Base-by-base conservation (phyloP, 2,113 vertebrate genomes). In the Odontesthes bonariensis region DNA sequence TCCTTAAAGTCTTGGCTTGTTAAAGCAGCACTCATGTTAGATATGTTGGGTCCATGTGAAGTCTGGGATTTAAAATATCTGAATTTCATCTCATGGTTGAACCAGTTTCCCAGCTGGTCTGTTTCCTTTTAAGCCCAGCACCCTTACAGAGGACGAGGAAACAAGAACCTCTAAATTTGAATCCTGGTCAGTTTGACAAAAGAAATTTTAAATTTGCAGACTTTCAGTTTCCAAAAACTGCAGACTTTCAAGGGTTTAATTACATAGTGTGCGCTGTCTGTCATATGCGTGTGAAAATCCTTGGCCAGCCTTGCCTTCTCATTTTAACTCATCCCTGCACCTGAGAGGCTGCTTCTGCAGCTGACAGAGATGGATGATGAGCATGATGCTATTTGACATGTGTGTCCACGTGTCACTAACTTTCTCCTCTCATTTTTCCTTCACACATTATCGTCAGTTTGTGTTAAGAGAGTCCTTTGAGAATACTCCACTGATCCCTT, bases 361-460 rank as follows among this genome's bases (percentile, higher is more conserved):
- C 11, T 1, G 32, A 42, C 33, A 33, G 58, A 52, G 82, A 68
- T 12, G 20, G 79, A 85, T 73, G 79, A 59, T 63, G 51, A 67
- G 16, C 67, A 68, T 75, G 71, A 86, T 72, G n/a, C 6, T 57
- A 14, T 79, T 1, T 65, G 73, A 75, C 60, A 52, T 20, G 46
- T 62, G 51, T 55, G 47, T 42, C 49, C 22, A 44, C 40, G 67
- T 33, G 60, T 52, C 23, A 10, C 59, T 38, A 89, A 87, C 71
- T 85, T 84, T 79, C 69, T 38, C 46, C 1, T 73, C 44, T 38
- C 19, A 3, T 27, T 20, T 38, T n/a, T 23, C 54, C 19, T 14
- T 12, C 49, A 55, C 12, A 27, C 56, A 40, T 6, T 23, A 23
- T 4, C 35, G 6, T 59, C 38, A 44, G 22, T 23, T 32, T 23